A percentile compares a stretch with the other conserved stretches of the same genome.
Conservation (phyloP, 2,888 invertebrate species). For the Thereva unica region DNA sequence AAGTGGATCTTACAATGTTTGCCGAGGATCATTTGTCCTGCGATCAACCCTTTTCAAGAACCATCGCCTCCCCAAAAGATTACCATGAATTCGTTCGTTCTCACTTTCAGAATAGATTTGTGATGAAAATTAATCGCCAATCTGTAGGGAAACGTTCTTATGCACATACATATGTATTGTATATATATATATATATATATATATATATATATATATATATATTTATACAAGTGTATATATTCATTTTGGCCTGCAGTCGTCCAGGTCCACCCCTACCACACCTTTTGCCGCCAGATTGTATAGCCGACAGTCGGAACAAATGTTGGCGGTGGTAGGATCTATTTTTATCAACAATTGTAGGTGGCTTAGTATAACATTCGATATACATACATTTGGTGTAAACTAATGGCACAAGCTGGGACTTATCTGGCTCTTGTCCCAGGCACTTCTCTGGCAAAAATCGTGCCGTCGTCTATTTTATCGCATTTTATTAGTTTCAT, state of each 20-base stretch:
- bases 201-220: neutral
- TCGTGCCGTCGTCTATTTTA: conserved; percentile 19
- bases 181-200: no score
- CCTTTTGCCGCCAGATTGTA: no score
- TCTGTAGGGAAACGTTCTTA: neutral
- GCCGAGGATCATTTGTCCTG: no score
- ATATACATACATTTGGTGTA: conserved; percentile 36
- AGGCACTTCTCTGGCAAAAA: conserved; percentile 40
- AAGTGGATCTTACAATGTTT: no score
- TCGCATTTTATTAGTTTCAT: conserved; percentile 28
- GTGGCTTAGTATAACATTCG: conserved; percentile 47
- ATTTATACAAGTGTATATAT: neutral
- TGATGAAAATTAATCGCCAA: conserved; percentile 26
- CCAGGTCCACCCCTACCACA: conserved; percentile 10
- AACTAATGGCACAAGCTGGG: conserved; percentile 36
- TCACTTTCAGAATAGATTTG: conserved; percentile 10
- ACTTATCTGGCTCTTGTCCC: conserved; percentile 45
- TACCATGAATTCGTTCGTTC: neutral
- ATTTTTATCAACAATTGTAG: conserved; percentile 58
- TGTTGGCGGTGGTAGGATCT: conserved; percentile 48
- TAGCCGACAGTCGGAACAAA: conserved; percentile 47
- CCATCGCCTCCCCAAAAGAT: neutral
- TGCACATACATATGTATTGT: no score
- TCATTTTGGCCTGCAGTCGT: conserved; percentile 1
- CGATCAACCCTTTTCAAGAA: no score